Base-by-base conservation (phyloP, 1,140 invertebrate genomes). In the Euura saliciscinereae region DNA sequence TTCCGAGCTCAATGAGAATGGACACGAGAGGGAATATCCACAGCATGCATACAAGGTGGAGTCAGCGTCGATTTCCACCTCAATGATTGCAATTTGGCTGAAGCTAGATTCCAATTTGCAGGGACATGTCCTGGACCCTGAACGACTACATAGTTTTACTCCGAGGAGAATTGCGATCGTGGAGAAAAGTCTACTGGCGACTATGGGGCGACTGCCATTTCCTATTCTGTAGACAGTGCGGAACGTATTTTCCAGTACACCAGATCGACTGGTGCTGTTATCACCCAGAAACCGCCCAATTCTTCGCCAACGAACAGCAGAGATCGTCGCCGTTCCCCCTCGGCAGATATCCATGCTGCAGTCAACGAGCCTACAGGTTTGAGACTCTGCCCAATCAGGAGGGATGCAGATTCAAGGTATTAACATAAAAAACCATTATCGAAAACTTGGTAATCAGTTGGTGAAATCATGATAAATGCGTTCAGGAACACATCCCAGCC, bases 141-240 rank as follows among this genome's bases (percentile, higher is more conserved):
- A 95, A 94, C 78, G 93, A 94, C 65, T 95, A 95, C 79, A 92
- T 98, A 6, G 81, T 92, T 7, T 90, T 91, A 74, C 84, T 97
- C 28, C 93, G 94, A 79, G 90, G 90, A 6, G 92, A 95, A 76
- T 87, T 97, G 46, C 94, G 94, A 74, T 93, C 92, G 0, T 98
- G 97, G 97, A 88, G 95, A 0, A 94, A 93, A 80, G 95, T 97
- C 1, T 98, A 98, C 86, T 98, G 97, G 97, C 90, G 94, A 69
- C 85, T 98, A 8, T 98, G 96, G 96, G 95, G 94, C 0, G 92
- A 95, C 78, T 93, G 93, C 74, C 95, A 97, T 84, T 96, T 94
- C 84, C 84, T 96, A 6, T 91, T 90, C 70, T 97, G 95, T 78
- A 89, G 89, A 45, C 89, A 90, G 0, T 97, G 95, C 78, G 91